phyloP scores from a whole-genome alignment of 2,888 invertebrate species.

The Muscina levida region DNA sequence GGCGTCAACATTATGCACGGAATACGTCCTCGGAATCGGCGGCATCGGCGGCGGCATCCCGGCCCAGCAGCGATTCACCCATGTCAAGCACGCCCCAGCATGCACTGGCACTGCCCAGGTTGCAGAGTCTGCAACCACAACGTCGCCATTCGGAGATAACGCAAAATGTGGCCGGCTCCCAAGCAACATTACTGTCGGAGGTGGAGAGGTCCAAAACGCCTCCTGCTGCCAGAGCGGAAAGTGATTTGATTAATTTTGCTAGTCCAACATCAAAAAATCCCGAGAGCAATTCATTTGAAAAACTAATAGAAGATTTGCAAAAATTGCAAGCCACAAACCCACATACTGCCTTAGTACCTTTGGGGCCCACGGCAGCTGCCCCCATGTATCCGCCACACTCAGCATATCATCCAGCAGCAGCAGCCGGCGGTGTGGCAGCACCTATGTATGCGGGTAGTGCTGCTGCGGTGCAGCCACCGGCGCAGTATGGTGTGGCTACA shows the following conservation, averaged over 20 bases:
- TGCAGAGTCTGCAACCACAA: conserved; percentile 59
- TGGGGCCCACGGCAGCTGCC: conserved; percentile 71
- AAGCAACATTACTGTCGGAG: conserved; percentile 40
- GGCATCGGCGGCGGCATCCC: conserved; percentile 10
- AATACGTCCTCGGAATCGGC: conserved; percentile 26
- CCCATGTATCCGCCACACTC: conserved; percentile 58
- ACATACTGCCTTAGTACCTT: conserved; percentile 71
- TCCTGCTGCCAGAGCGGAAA: conserved; percentile 74
- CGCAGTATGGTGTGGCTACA: conserved; percentile 66
- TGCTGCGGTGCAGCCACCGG: conserved; percentile 53
- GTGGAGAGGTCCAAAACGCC: conserved; percentile 73
- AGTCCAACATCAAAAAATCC: conserved; percentile 82
- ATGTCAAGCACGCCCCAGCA: conserved; percentile 53
- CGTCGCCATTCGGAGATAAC: conserved; percentile 74
- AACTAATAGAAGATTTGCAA: conserved; percentile 83
- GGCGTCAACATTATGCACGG: conserved; percentile 60
- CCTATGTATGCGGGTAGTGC: conserved; percentile 61
- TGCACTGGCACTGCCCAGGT: conserved; percentile 30
- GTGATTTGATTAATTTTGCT: conserved; percentile 86
- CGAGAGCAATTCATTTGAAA: conserved; percentile 82
- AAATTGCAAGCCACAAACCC: conserved; percentile 74
- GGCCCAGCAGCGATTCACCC: conserved; percentile 25
- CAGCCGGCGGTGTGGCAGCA: conserved; percentile 52
- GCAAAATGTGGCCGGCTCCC: conserved; percentile 48
- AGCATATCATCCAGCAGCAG: conserved; percentile 21